Base-by-base conservation (phyloP, 2,113 vertebrate genomes). In the Chaetodon trifascialis region DNA sequence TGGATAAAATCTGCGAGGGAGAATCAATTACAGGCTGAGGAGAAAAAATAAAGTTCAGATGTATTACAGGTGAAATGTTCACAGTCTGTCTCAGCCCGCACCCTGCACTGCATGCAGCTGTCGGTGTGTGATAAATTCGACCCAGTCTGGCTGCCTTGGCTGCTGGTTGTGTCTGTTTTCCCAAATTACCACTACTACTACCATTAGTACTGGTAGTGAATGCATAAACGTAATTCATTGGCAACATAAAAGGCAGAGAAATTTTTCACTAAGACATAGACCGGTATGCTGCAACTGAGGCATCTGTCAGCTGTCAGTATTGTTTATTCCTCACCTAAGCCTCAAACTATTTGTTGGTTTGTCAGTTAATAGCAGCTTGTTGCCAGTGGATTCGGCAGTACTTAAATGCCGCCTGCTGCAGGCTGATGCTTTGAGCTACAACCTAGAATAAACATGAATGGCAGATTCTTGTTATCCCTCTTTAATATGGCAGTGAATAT, bases 231-330 rank as follows among this genome's bases (percentile, higher is more conserved):
- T 88, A 86, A 84, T 83, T 86, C 82, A 84, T 16, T 69, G 72
- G 87, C 80, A 81, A 71, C 83, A 81, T 90, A 71, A 93, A 88
- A 92, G 75, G 79, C 64, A 75, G 69, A 30, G 56, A 83, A 91
- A 86, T 90, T 83, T 89, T 84, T 91, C 84, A 91, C 80, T 79
- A 92, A 79, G 82, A 78, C 84, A 83, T 90, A 78, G 74, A 73
- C 69, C 42, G 11, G 64, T 65, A 79, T 83, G 74, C 52, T 71
- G 72, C 88, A 84, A 81, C 77, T 69, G 80, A 65, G 63, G 73
- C 91, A 93, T 90, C 92, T 92, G 92, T 93, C 91, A 91, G 81
- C 86, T 92, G 93, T 91, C 92, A 90, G 70, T 84, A 81, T 85
- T 90, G 89, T 93, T 92, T 90, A 91, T 93, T 87, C 79, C 85